phyloP scores from a whole-genome alignment of 2,888 invertebrate species.

The Dynastes grantii region DNA sequence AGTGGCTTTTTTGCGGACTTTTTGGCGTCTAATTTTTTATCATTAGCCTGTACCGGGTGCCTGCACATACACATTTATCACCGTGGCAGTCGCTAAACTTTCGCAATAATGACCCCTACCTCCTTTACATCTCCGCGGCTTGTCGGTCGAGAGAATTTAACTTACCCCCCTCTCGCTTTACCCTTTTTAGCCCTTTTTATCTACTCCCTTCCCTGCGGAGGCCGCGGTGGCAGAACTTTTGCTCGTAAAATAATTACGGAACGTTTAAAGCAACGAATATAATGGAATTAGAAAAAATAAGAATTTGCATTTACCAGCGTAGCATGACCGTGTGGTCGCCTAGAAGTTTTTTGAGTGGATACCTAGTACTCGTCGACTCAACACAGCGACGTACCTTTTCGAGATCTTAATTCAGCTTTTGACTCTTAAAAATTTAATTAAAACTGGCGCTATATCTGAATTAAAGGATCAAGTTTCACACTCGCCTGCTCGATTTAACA shows the following conservation, averaged over 20 bases:
- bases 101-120: constrained; percentile 57
- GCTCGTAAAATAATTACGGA: constrained; percentile 41
- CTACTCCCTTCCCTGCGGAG: background rate
- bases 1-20: constrained; percentile 53
- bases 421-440: constrained; percentile 38
- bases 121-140: background rate
- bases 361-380: background rate
- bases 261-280: constrained; percentile 33
- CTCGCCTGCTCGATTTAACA: background rate
- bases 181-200: background rate
- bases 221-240: constrained; percentile 48
- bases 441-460: constrained; percentile 19
- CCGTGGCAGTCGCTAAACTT: constrained; percentile 61
- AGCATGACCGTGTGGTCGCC: background rate
- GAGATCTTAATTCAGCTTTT: constrained; percentile 20
- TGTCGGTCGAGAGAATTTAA: background rate
- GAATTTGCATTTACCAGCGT: constrained; percentile 20
- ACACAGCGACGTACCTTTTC: background rate
- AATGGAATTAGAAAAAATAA: constrained; percentile 32
- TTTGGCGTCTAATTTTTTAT: constrained; percentile 63
- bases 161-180: background rate
- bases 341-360: background rate
- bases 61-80: constrained; percentile 66
- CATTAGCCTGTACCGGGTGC: constrained; percentile 56
- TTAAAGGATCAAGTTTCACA: constrained; percentile 14